Base-by-base conservation (phyloP, 2,797 vertebrate species). In the Rhinoraja longicauda region DNA sequence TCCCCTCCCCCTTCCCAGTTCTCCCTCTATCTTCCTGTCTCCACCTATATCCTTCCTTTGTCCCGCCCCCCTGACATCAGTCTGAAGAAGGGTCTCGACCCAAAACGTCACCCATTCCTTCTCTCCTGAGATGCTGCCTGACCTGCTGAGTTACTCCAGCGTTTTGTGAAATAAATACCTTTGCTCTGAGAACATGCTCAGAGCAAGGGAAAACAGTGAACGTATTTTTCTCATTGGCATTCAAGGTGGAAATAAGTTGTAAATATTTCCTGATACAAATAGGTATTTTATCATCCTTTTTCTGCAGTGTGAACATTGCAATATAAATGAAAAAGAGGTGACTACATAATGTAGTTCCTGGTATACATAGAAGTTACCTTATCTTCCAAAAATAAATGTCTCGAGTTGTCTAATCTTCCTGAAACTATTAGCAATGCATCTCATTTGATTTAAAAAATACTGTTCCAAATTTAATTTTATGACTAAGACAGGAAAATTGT, bases 401-500 rank as follows among this genome's bases (percentile, higher is more conserved):
- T 36, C 8, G 32, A 9, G 32, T 88, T 88, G 15, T 88, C 84
- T 21, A 88, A 17, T 21, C 84, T 29, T 86, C 82, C 29, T 62
- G 19, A 15, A 64, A 88, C 57, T 88, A 88, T 88, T 67, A 36
- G 9, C n/a, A 67, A 32, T 67, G n/a, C 26, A 36, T 17, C n/a
- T n/a, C 59, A 88, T 67, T 67, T 67, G 36, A 19, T 32, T 53
- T 32, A 67, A 59, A 77, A 17, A 82, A 67, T 19, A 19, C n/a
- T 32, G 36, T 67, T 67, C 15, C 36, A 88, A 67, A 88, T 88
- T 21, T 88, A 64, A 64, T 88, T 64, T 67, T 67, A 88, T 21
- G 62, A 88, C 59, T 62, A 36, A 88, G 62, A 32, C 84, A 64
- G 32, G n/a, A n/a, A 88, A 88, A 88, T 64, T 67, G 59, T n/a